Percentiles rank a stretch among this genome's conserved stretches.
These are phyloP conservation scores for Dione juno DNA, from an alignment of 2,888 invertebrate species.

Conservation along the genomic window DNA sequence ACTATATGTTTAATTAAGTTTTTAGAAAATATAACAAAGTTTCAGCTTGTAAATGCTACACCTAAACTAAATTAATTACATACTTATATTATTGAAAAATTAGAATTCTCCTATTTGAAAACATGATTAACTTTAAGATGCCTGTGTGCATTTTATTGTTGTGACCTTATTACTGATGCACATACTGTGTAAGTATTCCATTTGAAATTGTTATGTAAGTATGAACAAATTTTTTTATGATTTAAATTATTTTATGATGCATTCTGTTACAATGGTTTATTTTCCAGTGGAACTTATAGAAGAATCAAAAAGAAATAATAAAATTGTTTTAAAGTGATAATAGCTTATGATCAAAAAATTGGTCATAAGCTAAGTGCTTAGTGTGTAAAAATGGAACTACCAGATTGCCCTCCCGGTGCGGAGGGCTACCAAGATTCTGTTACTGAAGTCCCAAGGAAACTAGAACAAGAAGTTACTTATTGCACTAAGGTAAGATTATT, in stretches of 20 bases:
- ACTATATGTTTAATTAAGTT: not conserved
- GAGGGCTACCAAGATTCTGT: conserved; percentile 79
- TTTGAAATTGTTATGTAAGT: conserved; percentile 58
- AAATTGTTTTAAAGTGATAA: conserved; percentile 38
- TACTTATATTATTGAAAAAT: not conserved
- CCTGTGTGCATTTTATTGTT: not conserved
- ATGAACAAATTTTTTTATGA: conserved; percentile 59
- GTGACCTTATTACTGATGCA: conserved; percentile 30
- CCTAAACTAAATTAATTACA: not conserved
- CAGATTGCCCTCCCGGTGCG: conserved; percentile 78
- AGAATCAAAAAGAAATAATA: conserved; percentile 34
- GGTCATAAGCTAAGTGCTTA: conserved; percentile 78
- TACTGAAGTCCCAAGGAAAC: conserved; percentile 69
- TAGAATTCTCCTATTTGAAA: conserved; percentile 5
- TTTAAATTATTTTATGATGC: conserved; percentile 8
- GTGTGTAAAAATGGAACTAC: conserved; percentile 78
- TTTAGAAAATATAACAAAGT: not conserved
- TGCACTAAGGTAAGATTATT: conserved; percentile 75
- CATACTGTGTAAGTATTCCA: conserved; percentile 36
- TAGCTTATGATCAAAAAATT: conserved; percentile 67
- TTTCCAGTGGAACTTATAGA: conserved; percentile 48
- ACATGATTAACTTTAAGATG: not conserved
- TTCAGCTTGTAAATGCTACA: conserved; percentile 1
- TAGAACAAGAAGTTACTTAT: conserved; percentile 45
- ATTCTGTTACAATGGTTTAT: conserved; percentile 41